These are phyloP conservation scores for Scortum barcoo DNA, from an alignment of 2,113 vertebrate species.

Conservation along the genomic window DNA sequence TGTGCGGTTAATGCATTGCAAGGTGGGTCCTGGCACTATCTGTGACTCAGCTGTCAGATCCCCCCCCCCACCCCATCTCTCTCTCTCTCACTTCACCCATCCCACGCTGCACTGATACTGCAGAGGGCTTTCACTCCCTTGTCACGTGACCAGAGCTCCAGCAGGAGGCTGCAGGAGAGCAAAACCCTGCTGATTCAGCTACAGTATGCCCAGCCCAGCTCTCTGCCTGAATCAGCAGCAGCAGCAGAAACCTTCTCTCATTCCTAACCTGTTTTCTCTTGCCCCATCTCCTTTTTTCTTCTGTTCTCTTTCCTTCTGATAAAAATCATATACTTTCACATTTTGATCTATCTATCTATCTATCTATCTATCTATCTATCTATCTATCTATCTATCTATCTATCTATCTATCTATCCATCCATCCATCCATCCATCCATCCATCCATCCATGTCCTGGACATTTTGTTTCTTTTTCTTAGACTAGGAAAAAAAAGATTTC, in stretches of 20 bases:
- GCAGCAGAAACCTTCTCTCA: conserved; percentile 54
- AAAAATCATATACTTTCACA: background rate
- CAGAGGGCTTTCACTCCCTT: conserved; percentile 73
- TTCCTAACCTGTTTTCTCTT: conserved; percentile 17
- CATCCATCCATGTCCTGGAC: background rate
- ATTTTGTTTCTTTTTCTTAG: conserved; percentile 18
- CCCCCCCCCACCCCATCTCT: conserved; percentile 8
- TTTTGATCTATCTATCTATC: conserved; percentile 7
- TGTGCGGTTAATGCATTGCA: conserved; percentile 35
- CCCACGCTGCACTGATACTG: conserved; percentile 81
- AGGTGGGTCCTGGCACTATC: conserved; percentile 51
- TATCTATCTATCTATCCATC: conserved; percentile 27
- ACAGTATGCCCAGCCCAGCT: conserved; percentile 67
- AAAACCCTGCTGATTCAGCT: conserved; percentile 84
- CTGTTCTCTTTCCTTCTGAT: too few relatives aligned
- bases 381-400: conserved; percentile 24
- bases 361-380: conserved; percentile 21
- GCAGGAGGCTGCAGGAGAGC: conserved; percentile 79
- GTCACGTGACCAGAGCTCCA: conserved; percentile 80
- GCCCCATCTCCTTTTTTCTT: conserved; percentile 7
- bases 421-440: conserved; percentile 7
- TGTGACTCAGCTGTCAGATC: conserved; percentile 75
- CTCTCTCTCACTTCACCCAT: conserved; percentile 55
- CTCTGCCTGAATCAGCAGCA: conserved; percentile 81
- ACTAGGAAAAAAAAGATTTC: background rate